Evolutionary conservation across 2,797 vertebrate species (phyloP), one percentile per base, ranked within the genome.

Genomic region (Sebastes itinus): DNA sequence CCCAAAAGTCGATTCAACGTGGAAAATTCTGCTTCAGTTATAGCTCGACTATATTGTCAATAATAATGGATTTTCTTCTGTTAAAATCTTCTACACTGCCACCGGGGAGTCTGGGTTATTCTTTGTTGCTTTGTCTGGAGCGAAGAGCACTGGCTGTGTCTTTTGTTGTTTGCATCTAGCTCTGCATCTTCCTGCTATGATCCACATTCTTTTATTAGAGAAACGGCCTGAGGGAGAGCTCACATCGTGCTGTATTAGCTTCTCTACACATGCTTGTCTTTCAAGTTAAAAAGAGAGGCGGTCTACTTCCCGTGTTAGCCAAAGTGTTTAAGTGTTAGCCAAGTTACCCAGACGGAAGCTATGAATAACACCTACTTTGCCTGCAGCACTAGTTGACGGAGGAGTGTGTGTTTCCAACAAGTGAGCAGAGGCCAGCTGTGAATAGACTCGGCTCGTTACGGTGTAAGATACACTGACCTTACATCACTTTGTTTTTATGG

Each of bases 331-430:
- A 74, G 81, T 67, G 83, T n/a, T 33, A 63, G 80, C 67, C 72
- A 59, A 77, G 82, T 77, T 76, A 69, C 65, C 67, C 62, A 60
- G 59, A 81, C 4, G 3, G 74, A 73, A 65, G 79, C 85, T 83
- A 77, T 88, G 81, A 82, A 87, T 88, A 88, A 83, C 78, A 69
- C 74, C 76, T 59, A 27, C 65, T 82, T 71, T 64, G 62, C 83
- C 87, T 70, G 58, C 27, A 70, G 86, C 42, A 7, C 32, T 54
- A 2, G 76, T 61, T 75, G 25, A 58, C 73, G 49, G 68, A 54
- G 59, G 22, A 70, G 58, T 32, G 28, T 54, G 67, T 46, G 64
- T 75, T 70, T 71, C 55, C 52, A 77, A 22, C 60, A 42, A 66
- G 56, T 25, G 67, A 66, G 77, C 33, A 12, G 35, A 75, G 75